Conservation (phyloP, 2,113 vertebrate genomes). For the Actinemys pallida region DNA sequence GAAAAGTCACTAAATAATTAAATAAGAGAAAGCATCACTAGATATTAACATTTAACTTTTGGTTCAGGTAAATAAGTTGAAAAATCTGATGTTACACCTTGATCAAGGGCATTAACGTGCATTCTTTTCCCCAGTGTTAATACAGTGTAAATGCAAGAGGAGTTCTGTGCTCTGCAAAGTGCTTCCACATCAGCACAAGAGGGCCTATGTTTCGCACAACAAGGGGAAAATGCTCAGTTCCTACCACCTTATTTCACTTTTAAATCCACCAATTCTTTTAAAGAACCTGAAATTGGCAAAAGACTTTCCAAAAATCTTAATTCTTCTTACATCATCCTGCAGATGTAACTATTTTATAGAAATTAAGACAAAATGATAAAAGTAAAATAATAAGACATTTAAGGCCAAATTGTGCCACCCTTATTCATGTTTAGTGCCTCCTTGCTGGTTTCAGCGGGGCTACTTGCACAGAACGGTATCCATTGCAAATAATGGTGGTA, state of each 20-base stretch:
- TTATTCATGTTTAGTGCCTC: neutral
- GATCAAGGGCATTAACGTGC: neutral
- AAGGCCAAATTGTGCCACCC: neutral
- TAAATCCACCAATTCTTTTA: neutral
- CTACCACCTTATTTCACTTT: neutral
- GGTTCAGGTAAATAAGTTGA: neutral
- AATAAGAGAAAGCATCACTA: neutral
- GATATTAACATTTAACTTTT: neutral
- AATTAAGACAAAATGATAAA: neutral
- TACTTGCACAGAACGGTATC: rapidly evolving
- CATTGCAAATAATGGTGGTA: neutral
- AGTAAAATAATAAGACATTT: neutral
- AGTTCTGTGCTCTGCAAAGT: neutral
- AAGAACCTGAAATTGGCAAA: neutral
- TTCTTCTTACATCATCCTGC: neutral
- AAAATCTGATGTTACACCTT: neutral
- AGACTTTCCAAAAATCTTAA: neutral
- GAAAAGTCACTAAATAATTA: neutral
- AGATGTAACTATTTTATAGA: neutral
- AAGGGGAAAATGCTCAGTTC: neutral
- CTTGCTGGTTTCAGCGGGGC: neutral
- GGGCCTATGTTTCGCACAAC: neutral
- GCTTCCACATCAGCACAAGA: neutral
- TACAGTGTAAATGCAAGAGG: neutral
- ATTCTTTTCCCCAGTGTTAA: neutral